A percentile compares a stretch with the other conserved stretches of the same genome.
phyloP scores from a whole-genome alignment of 1,140 invertebrate genomes.

The Drosophila novamexicana region DNA sequence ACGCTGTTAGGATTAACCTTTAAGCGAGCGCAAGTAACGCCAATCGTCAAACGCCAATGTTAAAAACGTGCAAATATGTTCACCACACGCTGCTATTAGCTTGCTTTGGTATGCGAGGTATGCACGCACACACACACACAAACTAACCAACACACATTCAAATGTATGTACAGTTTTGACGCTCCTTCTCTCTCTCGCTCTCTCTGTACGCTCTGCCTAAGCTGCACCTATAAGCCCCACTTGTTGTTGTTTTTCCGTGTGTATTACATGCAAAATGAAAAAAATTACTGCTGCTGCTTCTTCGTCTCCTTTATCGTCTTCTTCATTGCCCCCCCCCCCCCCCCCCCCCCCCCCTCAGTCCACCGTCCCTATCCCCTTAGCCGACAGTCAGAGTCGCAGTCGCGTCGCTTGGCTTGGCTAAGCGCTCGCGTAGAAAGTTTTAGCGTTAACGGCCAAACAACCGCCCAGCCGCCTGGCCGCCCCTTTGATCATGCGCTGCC shows the following conservation, averaged over 20 bases:
- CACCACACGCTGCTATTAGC: constrained; percentile 56
- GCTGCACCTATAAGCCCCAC: constrained; percentile 35
- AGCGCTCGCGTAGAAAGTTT: constrained; percentile 80
- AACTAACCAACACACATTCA: not conserved
- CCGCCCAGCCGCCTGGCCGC: constrained; percentile 36
- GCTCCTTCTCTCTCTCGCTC: constrained; percentile 17
- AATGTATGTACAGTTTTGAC: constrained; percentile 3
- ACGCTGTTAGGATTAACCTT: constrained; percentile 40
- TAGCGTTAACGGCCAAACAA: constrained; percentile 65
- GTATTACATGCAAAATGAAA: constrained; percentile 64
- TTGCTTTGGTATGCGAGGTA: constrained; percentile 67
- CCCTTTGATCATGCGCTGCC: not conserved
- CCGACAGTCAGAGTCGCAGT: not conserved
- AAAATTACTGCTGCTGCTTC: constrained; percentile 51
- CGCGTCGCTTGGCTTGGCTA: constrained; percentile 74
- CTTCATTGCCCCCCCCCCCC: constrained; percentile 30
- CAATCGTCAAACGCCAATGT: constrained; percentile 38
- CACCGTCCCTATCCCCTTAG: not conserved
- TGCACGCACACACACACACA: constrained; percentile 32
- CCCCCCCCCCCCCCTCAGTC: constrained; percentile 24
- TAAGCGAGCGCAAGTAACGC: constrained; percentile 22
- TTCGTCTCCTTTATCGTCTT: constrained; percentile 38
- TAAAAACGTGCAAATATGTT: constrained; percentile 79
- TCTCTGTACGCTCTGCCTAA: constrained; percentile 5
- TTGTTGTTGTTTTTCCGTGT: constrained; percentile 32